Percentiles rank a stretch among this genome's conserved stretches.
phyloP scores from a whole-genome alignment of 1,140 invertebrate species.

The Vanessa atalanta region DNA sequence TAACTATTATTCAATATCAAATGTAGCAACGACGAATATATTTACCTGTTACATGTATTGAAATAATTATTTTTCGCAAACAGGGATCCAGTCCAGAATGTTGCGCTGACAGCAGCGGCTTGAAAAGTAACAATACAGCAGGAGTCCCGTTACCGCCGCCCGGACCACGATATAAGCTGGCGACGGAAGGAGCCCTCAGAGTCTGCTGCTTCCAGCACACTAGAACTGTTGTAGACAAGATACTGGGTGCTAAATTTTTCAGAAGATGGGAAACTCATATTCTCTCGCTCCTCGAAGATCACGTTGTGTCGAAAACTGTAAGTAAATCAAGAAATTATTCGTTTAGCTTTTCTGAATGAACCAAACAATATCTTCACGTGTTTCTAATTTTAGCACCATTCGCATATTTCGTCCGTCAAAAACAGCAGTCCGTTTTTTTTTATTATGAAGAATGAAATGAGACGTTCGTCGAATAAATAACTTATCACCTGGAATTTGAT shows the following conservation, averaged over 20 bases:
- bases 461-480: not conserved
- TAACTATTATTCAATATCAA: too few relatives aligned
- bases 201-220: constrained; percentile 91
- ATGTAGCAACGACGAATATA: too few relatives aligned
- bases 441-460: too few relatives aligned
- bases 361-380: too few relatives aligned
- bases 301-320: constrained; percentile 89
- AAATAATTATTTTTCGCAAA: not conserved
- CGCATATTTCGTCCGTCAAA: too few relatives aligned
- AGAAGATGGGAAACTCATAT: constrained; percentile 91
- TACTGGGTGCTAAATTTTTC: constrained; percentile 90
- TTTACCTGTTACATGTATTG: not conserved
- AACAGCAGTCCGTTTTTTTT: too few relatives aligned
- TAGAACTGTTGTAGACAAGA: constrained; percentile 90
- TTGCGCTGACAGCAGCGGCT: constrained; percentile 65
- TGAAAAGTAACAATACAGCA: constrained; percentile 50
- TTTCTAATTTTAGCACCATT: too few relatives aligned
- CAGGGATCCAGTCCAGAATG: constrained; percentile 76
- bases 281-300: constrained; percentile 85
- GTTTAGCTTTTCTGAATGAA: not conserved
- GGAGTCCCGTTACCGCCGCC: constrained; percentile 78
- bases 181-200: constrained; percentile 88
- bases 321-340: constrained; percentile 63
- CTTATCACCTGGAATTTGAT: not conserved
- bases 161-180: constrained; percentile 87